A percentile compares a stretch with the other conserved stretches of the same genome.
Evolutionary conservation across 2,888 invertebrate species (phyloP).

Genomic region (Drosophila peninsularis): DNA sequence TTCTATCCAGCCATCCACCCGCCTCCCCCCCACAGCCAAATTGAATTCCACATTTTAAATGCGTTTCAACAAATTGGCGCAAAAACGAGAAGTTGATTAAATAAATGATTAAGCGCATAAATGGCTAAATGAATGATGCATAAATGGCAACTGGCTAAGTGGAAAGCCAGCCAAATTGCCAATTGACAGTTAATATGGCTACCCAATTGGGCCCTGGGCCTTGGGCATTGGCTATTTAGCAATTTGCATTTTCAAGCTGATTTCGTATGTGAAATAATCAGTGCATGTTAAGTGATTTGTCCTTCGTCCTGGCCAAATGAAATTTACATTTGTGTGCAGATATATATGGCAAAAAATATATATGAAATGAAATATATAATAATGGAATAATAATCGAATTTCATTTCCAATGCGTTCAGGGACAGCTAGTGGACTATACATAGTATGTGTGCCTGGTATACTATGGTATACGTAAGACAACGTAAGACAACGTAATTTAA

Average conservation of each 20-base stretch:
- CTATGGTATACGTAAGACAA: too few species aligned
- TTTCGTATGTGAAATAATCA: conserved; percentile 1
- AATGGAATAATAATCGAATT: too few species aligned
- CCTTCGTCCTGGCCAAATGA: conserved; percentile 4
- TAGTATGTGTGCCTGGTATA: too few species aligned
- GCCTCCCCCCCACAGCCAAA: conserved; percentile 13
- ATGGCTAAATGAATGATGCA: conserved; percentile 26
- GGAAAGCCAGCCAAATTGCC: not conserved
- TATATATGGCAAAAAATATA: too few species aligned
- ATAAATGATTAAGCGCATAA: conserved; percentile 21
- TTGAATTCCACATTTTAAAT: conserved; percentile 52
- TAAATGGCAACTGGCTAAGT: conserved; percentile 11
- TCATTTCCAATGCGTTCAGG: not conserved
- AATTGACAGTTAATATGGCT: not conserved
- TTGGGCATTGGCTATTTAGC: not conserved
- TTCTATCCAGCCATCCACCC: not conserved
- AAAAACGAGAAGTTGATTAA: conserved; percentile 16
- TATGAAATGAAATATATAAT: too few species aligned
- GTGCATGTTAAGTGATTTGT: conserved; percentile 7
- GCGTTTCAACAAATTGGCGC: conserved; percentile 14
- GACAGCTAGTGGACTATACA: too few species aligned
- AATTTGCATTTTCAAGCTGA: conserved; percentile 3
- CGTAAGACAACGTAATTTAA: too few species aligned
- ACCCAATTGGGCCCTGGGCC: not conserved
- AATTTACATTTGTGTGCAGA: too few species aligned